Conservation (phyloP, 2,888 invertebrate species). For the Bruchidius siliquastri region DNA sequence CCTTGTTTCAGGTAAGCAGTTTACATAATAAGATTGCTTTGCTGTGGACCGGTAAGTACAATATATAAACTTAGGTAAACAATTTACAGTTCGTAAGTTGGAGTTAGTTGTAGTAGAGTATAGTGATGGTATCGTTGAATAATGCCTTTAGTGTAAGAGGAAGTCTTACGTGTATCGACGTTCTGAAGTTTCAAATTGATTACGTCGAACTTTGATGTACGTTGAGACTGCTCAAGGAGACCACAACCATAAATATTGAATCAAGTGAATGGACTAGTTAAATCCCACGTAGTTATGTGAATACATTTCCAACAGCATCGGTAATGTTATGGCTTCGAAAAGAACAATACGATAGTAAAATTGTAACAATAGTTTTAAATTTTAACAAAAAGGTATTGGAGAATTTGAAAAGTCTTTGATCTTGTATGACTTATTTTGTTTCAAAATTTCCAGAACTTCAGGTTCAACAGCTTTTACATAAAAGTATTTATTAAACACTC, state of each 20-base stretch:
- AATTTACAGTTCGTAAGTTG: not conserved
- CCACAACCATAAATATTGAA: too few relatives aligned
- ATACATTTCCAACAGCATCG: not conserved
- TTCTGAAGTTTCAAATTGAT: not conserved
- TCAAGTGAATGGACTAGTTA: too few relatives aligned
- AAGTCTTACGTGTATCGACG: not conserved
- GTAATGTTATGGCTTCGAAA: too few relatives aligned
- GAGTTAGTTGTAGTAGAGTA: not conserved
- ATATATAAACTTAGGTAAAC: not conserved
- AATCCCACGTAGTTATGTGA: not conserved
- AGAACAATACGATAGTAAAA: too few relatives aligned
- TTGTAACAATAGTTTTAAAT: too few relatives aligned
- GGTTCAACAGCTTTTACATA: too few relatives aligned
- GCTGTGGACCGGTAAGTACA: not conserved
- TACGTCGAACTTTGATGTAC: not conserved
- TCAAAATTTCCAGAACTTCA: too few relatives aligned
- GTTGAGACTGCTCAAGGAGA: not conserved
- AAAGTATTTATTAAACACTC: too few relatives aligned
- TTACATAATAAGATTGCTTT: not conserved
- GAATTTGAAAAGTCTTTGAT: too few relatives aligned
- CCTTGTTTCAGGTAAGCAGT: not conserved
- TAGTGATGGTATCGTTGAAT: not conserved
- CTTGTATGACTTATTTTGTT: too few relatives aligned
- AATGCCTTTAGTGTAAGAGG: not conserved
- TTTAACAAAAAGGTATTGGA: too few relatives aligned